These are phyloP conservation scores for Hydraecia micacea DNA, from an alignment of 2,888 invertebrate genomes.

Conservation along the genomic window DNA sequence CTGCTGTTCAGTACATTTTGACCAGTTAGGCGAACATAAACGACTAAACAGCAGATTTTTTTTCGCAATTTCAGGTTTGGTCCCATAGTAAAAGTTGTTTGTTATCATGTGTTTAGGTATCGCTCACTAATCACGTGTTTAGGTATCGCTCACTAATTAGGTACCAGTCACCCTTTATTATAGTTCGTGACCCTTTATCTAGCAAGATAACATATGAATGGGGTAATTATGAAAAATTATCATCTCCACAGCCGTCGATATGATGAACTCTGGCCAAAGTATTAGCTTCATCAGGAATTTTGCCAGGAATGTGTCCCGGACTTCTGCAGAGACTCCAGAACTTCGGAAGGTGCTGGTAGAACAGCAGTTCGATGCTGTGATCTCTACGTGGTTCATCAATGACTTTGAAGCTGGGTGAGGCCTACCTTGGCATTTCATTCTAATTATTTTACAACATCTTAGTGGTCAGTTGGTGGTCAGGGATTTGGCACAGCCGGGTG, in stretches of 20 bases:
- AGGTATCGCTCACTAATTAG: too few relatives aligned
- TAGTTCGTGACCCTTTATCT: not conserved
- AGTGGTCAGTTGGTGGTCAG: too few relatives aligned
- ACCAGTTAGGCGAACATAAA: too few relatives aligned
- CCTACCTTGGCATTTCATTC: not conserved
- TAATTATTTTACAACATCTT: too few relatives aligned
- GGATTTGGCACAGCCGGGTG: too few relatives aligned
- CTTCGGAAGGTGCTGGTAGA: conserved; percentile 66
- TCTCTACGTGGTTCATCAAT: conserved; percentile 80
- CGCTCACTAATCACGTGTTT: too few relatives aligned
- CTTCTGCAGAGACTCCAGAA: conserved; percentile 51
- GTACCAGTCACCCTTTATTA: too few relatives aligned
- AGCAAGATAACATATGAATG: not conserved
- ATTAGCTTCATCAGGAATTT: conserved; percentile 63
- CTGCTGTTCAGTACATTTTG: too few relatives aligned
- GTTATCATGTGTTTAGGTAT: too few relatives aligned
- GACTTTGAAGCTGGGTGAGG: conserved; percentile 74
- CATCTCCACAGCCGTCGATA: conserved; percentile 25
- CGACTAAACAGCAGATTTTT: too few relatives aligned
- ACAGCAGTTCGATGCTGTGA: conserved; percentile 78
- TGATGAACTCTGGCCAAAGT: conserved; percentile 39
- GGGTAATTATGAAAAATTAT: not conserved
- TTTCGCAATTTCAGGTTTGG: too few relatives aligned
- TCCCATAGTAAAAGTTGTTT: too few relatives aligned
- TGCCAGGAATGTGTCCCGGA: conserved; percentile 69